Evolutionary conservation across 2,888 invertebrate species (phyloP).

Genomic region (Plutella xylostella): DNA sequence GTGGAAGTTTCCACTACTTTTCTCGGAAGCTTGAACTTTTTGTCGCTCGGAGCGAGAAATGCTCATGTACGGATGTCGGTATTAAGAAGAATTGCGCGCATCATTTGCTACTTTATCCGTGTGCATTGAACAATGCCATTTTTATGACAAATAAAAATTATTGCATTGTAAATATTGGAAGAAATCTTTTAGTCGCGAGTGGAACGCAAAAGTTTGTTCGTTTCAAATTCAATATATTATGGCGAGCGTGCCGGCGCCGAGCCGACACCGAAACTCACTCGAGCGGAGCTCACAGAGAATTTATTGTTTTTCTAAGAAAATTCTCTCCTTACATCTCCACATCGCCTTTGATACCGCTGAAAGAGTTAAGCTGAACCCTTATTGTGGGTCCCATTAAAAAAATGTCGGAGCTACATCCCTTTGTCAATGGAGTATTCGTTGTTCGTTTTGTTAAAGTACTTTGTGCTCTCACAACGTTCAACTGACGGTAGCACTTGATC

Average conservation of each 20-base stretch:
- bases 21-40: no score
- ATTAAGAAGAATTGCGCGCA: neutral
- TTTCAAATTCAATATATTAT: slow-evolving; percentile 71
- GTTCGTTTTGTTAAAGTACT: no score
- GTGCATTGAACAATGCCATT: slow-evolving; percentile 6
- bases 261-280: slow-evolving; percentile 68
- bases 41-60: no score
- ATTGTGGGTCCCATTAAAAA: no score
- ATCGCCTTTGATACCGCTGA: slow-evolving; percentile 40
- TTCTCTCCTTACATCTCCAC: slow-evolving; percentile 51
- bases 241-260: slow-evolving; percentile 66
- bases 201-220: slow-evolving; percentile 66
- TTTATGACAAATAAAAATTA: slow-evolving; percentile 41
- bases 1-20: no score
- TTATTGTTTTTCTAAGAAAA: slow-evolving; percentile 71
- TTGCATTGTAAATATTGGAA: slow-evolving; percentile 59
- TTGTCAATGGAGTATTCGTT: no score
- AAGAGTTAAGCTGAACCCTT: slow-evolving; percentile 39
- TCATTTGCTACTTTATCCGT: neutral
- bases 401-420: no score
- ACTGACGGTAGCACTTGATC: no score
- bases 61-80: no score
- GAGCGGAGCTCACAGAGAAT: slow-evolving; percentile 65
- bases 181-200: slow-evolving; percentile 61
- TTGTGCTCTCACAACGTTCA: no score